Evolutionary conservation across 2,113 vertebrate species (phyloP), one percentile per base, ranked within the genome.

Genomic region (Henicopernis longicauda): DNA sequence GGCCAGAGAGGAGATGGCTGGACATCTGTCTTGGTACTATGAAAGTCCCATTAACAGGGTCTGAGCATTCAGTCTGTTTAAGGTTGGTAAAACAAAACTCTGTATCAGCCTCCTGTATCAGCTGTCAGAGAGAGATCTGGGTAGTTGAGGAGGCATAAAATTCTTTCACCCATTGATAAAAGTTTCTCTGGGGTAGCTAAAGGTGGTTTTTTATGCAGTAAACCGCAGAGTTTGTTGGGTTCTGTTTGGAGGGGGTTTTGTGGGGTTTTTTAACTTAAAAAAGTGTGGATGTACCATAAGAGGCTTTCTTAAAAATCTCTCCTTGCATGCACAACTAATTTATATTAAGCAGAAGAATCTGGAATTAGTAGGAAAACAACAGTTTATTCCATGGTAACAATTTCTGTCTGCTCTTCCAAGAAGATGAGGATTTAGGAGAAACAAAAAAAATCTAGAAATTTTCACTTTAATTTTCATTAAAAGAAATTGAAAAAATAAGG

Each of bases 151-250:
- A 61, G 5, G 16, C 23, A 52, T 11, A 55, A 70, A 38, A 66
- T 27, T 77, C 2, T 49, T 76, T 54, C 25, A 12, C 1, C 3
- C 9, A 4, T 16, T 66, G n/a, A 12, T 17, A 29, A 36, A 86
- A 50, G 3, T 52, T 83, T 72, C 5, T 55, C 38, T 32, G 7
- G 6, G 3, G 18, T 44, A 69, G 29, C 4, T 27, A 80, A 9
- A 16, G 3, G 4, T 4, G 7, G 0, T 0, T 1, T 42, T 74
- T 55, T 10, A 34, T 27, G 6, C 7, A 63, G 13, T 38, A 82
- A 59, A 67, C 38, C 14, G 42, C 16, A 42, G 52, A 22, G 1
- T 32, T n/a, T 85, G 2, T 45, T 32, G 7, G 5, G 5, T 2
- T 44, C 44, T 49, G 3, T 45, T 67, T 27, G 27, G 52, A 26